A percentile compares a stretch with the other conserved stretches of the same genome.
These are phyloP conservation scores for Phyllostomus discolor DNA, from an alignment of 2,113 vertebrate species.

Conservation along the genomic window DNA sequence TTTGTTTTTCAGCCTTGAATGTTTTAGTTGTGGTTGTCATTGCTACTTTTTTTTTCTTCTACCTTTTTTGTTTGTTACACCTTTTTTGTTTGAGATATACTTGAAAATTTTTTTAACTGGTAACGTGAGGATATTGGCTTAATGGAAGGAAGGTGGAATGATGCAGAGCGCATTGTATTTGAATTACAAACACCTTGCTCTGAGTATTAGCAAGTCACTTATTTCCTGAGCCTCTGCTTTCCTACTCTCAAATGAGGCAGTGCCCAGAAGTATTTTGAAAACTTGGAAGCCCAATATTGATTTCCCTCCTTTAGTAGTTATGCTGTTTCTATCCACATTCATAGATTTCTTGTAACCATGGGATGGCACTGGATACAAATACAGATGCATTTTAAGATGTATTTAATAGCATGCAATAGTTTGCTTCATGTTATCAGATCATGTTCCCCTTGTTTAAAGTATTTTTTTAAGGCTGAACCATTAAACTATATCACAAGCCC, in stretches of 20 bases:
- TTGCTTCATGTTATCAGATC: conserved; percentile 5
- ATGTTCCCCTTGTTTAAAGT: background rate
- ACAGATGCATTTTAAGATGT: background rate
- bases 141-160: background rate
- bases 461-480: conserved; percentile 26
- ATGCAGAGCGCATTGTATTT: conserved; percentile 8
- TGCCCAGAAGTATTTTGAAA: conserved; percentile 4
- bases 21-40: background rate
- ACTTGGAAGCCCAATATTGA: background rate
- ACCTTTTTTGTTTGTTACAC: background rate
- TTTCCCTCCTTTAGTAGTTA: conserved; percentile 29
- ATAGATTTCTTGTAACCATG: conserved; percentile 2
- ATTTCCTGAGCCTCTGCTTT: conserved; percentile 22
- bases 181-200: background rate
- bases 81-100: background rate
- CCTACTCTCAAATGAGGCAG: background rate
- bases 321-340: background rate
- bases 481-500: background rate
- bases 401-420: conserved; percentile 33
- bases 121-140: conserved; percentile 14
- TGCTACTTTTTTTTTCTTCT: background rate
- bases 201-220: conserved; percentile 9
- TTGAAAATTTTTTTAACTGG: background rate
- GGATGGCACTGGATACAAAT: conserved; percentile 10
- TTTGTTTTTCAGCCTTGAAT: background rate